Base-by-base conservation (phyloP, 2,888 invertebrate genomes). In the Pristionchus fissidentatus region DNA sequence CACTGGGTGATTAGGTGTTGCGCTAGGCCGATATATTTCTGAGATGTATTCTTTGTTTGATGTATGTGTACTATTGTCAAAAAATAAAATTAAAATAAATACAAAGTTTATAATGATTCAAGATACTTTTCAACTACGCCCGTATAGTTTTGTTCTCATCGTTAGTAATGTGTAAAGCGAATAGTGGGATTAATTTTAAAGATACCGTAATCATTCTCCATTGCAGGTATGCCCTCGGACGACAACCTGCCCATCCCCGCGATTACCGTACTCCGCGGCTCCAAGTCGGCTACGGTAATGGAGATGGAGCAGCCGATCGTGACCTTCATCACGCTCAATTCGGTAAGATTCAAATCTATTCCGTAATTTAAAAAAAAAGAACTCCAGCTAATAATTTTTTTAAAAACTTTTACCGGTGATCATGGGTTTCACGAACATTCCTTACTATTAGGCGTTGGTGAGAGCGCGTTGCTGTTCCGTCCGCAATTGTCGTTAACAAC, bases 271-370 rank as follows among this genome's bases (percentile, higher is more conserved):
- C 84, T 92, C 43, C 85, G 89, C 60, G 90, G 89, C 13, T 87
- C 88, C 29, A 88, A 90, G 41, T 90, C 90, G 57, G 87, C 90
- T n/a, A 90, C 92, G 46, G 97, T 98, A 86, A 94, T 99, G 92
- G 98, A 99, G 95, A 98, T 99, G 98, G 98, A 99, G 93, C 97
- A 98, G 94, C 96, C 95, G 92, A 97, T 99, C 86, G 95, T 98
- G 87, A 97, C 98, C 95, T 98, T 99, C 94, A 95, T 97, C 92
- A 96, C 97, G 85, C 95, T 98, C 19, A 29, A 83, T 66, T 35
- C 43, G 60, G 81, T 66, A 5, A 66, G 81, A 29, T 22, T 0
- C 13, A n/a, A 78, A 13, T 3, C 15, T 46, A 41, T 13, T 41
- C 26, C 26, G n/a, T n/a, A n/a, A n/a, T n/a, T n/a, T n/a, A n/a